Evolutionary conservation across 2,888 invertebrate genomes (phyloP).

Genomic region (Dynastes hyllus): DNA sequence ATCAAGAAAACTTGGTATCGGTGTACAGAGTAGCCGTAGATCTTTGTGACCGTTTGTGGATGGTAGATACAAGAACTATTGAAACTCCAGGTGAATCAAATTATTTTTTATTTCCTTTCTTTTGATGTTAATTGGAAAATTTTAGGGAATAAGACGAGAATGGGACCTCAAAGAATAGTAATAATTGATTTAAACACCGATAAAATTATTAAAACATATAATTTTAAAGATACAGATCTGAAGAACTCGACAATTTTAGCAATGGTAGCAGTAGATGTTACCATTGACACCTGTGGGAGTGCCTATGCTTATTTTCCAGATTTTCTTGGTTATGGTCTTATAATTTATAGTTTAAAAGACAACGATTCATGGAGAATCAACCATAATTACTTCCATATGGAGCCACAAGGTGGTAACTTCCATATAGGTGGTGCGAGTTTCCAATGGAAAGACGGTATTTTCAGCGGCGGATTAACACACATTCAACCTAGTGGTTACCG

Average conservation of each 20-base stretch:
- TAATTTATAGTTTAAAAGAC: slow-evolving; percentile 74
- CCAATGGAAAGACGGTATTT: slow-evolving; percentile 88
- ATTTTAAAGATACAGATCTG: slow-evolving; percentile 72
- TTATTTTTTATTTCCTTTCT: background rate
- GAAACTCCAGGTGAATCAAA: slow-evolving; percentile 76
- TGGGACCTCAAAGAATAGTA: slow-evolving; percentile 78
- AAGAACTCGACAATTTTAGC: slow-evolving; percentile 75
- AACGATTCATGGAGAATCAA: slow-evolving; percentile 81
- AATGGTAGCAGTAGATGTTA: slow-evolving; percentile 80
- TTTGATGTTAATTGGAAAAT: background rate
- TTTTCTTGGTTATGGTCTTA: slow-evolving; percentile 76
- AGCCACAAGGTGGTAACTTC: slow-evolving; percentile 80
- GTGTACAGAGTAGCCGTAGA: slow-evolving; percentile 82
- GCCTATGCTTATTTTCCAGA: slow-evolving; percentile 85
- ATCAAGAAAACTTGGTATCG: slow-evolving; percentile 73
- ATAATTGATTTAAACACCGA: slow-evolving; percentile 80
- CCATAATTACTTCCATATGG: slow-evolving; percentile 84
- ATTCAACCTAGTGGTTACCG: slow-evolving; percentile 74
- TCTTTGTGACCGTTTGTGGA: slow-evolving; percentile 84
- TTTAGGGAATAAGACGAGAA: slow-evolving; percentile 56
- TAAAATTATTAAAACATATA: slow-evolving; percentile 74
- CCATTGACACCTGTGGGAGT: slow-evolving; percentile 74
- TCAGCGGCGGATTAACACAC: slow-evolving; percentile 80
- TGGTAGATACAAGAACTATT: slow-evolving; percentile 83
- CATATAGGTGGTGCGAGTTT: slow-evolving; percentile 80